A percentile compares a stretch with the other conserved stretches of the same genome.
Evolutionary conservation across 2,113 vertebrate species (phyloP).

Genomic region (Rhegmatorhina hoffmannsi): DNA sequence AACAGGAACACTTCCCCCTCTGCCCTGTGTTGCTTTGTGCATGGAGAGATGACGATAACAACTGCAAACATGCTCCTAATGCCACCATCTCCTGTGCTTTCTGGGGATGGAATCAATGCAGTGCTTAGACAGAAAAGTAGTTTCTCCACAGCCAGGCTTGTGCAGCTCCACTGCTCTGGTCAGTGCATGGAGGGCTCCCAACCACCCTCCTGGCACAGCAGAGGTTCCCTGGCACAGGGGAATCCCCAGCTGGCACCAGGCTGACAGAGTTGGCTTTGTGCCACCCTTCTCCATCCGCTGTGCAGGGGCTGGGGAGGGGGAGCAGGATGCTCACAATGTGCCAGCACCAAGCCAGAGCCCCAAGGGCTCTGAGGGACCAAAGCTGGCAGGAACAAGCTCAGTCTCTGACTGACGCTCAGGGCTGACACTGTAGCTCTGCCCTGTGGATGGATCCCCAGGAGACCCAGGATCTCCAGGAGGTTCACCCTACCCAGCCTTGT

Average conservation of each 20-base stretch:
- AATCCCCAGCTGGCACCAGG: neutral
- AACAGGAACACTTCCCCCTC: neutral
- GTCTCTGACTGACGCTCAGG: neutral
- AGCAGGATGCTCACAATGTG: neutral
- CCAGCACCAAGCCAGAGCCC: neutral
- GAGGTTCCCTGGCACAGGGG: neutral
- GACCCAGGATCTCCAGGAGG: neutral
- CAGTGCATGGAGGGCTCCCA: neutral
- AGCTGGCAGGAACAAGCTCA: neutral
- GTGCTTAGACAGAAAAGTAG: neutral
- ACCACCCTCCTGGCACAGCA: neutral
- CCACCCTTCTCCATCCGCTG: neutral
- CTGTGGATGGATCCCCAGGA: neutral
- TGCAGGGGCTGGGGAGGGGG: neutral
- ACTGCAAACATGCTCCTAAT: neutral
- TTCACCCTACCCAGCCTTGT: neutral
- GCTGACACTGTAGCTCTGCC: neutral
- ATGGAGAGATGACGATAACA: neutral
- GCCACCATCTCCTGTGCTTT: neutral
- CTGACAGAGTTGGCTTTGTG: neutral
- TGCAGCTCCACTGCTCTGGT: accelerated
- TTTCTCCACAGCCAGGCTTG: neutral
- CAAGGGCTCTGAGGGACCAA: neutral
- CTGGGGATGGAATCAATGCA: neutral
- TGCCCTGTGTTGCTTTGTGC: neutral